Evolutionary conservation across 1,140 invertebrate genomes (phyloP), one percentile per base, ranked within the genome.

Genomic region (Tetranychus urticae): DNA sequence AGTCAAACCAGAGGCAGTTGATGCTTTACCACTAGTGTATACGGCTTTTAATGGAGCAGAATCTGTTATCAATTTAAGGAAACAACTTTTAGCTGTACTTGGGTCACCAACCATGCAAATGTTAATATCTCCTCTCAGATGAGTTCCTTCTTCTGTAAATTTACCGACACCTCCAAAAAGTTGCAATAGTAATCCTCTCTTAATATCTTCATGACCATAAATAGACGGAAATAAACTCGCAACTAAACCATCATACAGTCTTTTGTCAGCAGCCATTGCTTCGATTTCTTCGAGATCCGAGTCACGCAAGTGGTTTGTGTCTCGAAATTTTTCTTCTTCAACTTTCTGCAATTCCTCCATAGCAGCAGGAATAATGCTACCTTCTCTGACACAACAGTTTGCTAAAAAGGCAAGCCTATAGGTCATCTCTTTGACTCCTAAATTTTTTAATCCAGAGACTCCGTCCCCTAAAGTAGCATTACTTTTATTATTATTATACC

Each of bases 21-120:
- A 97, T 0, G 92, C 94, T 77, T 98, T 98, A 33, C 96, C 96
- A 61, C 91, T 97, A 0, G 96, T 98, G 70, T 99, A 99, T 31
- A 99, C 84, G 6, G 94, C 91, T 48, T 93, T 77, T 10, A 56
- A 39, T 0, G 94, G 93, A 36, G 84, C 85, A 71, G 99, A 92
- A 66, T 97, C 90, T 7, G 89, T 83, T 1, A 98, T 87, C 61
- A 78, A 79, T 76, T 97, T 96, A 8, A 99, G 75, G 62, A 99
- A 81, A 71, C 98, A 93, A 3, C 90, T 96, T 74, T 99, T 99
- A 3, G 92, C 93, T 3, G 94, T 98, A 71, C 88, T 93, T 0
- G 96, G 96, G 77, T 99, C 96, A 10, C 96, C 96, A 36, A 99
- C 92, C 65, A 99, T 84, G 70, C 92, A 97, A 62, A 94, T 84